Base-by-base conservation (phyloP, 1,140 invertebrate species). In the Meloidogyne exigua region DNA sequence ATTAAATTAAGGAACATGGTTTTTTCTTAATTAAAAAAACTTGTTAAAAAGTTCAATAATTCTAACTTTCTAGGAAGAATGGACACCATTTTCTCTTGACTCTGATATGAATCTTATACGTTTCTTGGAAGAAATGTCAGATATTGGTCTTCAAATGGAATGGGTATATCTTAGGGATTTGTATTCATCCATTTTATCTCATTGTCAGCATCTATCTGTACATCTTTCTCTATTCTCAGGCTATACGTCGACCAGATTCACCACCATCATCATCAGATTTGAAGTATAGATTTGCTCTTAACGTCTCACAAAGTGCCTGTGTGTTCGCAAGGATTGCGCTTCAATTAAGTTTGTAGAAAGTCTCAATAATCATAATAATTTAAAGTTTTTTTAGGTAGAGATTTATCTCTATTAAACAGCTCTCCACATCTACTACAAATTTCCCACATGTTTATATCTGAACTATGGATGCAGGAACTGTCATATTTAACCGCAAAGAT, bases 1-100 rank as follows among this genome's bases (percentile, higher is more conserved):
- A 90, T 93, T 12, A 92, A 92, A 83, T 87, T 92, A 62, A 88
- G 92, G 67, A 90, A 91, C 57, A 78, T 81, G 70, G 89, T 79
- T 87, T 88, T 21, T 67, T 39, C 12, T 18, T 57, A 36, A 28
- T 62, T 25, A 12, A 49, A 18, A 18, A 4, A 18, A 5, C 9
- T 21, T 66, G 23, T 62, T 32, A 32, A 32, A 7, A 32, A 32
- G 62, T 32, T 65, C n/a, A 25, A 68, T 44, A 36, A 69, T 23
- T 75, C 18, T 49, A 23, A 25, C 23, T 25, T 82, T 80, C 32
- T 68, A 83, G 81, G 85, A 86, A 72, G 85, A 86, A 57, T 86
- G 85, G 86, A 57, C 74, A 21, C 83, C 85, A 0, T 85, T 76
- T 64, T 80, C 80, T n/a, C 72, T 87, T 23, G 84, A 87, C 25